Percentiles rank a stretch among this genome's conserved stretches.
phyloP scores from a whole-genome alignment of 2,797 vertebrate genomes.

The Spatula clypeata region DNA sequence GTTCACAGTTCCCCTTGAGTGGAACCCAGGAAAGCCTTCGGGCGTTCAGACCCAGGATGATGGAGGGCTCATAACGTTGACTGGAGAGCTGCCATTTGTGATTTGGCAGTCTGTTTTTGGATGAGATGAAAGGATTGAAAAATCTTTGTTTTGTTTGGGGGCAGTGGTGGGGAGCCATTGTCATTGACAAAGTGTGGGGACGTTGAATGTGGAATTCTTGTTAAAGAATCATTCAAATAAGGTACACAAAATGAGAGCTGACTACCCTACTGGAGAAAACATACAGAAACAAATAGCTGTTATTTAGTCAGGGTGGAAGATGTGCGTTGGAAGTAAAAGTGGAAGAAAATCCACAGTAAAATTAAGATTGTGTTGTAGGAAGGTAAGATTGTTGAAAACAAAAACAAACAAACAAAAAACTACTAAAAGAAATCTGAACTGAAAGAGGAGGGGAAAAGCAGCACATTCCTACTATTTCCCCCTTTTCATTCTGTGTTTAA shows the following conservation, averaged over 20 bases:
- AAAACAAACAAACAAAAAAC: not conserved
- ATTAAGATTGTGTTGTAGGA: not conserved
- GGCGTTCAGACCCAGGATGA: not conserved
- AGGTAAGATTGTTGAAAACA: not conserved
- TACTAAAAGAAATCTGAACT: not conserved
- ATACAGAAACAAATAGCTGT: constrained; percentile 26
- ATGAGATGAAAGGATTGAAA: not conserved
- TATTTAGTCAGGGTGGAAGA: not conserved
- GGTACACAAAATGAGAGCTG: not conserved
- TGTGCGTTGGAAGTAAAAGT: not conserved
- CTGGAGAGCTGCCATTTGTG: not conserved
- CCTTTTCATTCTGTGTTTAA: constrained; percentile 68
- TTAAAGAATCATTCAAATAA: not conserved
- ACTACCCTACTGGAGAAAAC: not conserved
- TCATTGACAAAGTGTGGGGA: not conserved
- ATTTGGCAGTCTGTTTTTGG: not conserved
- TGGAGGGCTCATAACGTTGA: not conserved
- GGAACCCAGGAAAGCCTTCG: constrained; percentile 1
- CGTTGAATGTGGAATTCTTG: not conserved
- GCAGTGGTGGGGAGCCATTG: not conserved
- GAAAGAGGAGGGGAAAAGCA: constrained; percentile 25
- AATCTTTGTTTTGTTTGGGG: not conserved
- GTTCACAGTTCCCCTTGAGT: not conserved
- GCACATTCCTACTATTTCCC: constrained; percentile 47
- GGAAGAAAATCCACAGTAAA: not conserved